Percentiles rank a stretch among this genome's conserved stretches.
Conservation (phyloP, 2,888 invertebrate genomes). For the Perizoma affinitatum region DNA sequence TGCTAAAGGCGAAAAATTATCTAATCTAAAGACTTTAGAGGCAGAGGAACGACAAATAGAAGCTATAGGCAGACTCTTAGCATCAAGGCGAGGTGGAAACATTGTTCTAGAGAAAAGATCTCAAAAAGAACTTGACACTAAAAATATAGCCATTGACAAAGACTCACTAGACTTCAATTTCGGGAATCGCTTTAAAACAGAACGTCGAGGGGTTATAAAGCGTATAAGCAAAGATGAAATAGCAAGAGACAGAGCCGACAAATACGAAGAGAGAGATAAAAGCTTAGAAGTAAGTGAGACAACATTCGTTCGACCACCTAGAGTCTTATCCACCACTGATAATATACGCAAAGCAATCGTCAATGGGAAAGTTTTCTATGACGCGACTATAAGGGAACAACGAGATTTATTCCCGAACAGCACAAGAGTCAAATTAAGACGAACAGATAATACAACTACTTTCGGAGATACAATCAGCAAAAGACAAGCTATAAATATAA, state of each 20-base stretch:
- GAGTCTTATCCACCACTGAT: constrained; percentile 71
- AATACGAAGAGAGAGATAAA: constrained; percentile 46
- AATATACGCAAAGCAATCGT: constrained; percentile 74
- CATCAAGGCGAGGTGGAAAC: constrained; percentile 68
- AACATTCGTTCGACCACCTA: constrained; percentile 71
- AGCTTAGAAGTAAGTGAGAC: constrained; percentile 79
- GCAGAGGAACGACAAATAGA: constrained; percentile 80
- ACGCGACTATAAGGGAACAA: constrained; percentile 73
- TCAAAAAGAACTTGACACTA: constrained; percentile 69
- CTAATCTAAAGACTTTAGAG: constrained; percentile 71
- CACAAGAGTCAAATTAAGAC: constrained; percentile 51
- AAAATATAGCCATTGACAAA: constrained; percentile 68
- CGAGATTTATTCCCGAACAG: constrained; percentile 59
- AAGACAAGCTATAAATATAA: constrained; percentile 51
- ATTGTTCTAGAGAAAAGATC: constrained; percentile 71
- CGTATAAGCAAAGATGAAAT: constrained; percentile 76
- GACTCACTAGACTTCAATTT: constrained; percentile 69
- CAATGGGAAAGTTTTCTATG: constrained; percentile 78
- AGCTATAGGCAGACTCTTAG: constrained; percentile 75
- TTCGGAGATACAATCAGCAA: constrained; percentile 48
- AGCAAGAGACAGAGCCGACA: constrained; percentile 56
- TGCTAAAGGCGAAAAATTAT: constrained; percentile 62
- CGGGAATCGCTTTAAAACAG: constrained; percentile 68
- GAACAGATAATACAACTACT: constrained; percentile 36
- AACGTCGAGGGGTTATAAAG: constrained; percentile 69